A percentile compares a stretch with the other conserved stretches of the same genome.
These are phyloP conservation scores for Lepisosteus osseus DNA, from an alignment of 2,113 vertebrate species.

Conservation along the genomic window DNA sequence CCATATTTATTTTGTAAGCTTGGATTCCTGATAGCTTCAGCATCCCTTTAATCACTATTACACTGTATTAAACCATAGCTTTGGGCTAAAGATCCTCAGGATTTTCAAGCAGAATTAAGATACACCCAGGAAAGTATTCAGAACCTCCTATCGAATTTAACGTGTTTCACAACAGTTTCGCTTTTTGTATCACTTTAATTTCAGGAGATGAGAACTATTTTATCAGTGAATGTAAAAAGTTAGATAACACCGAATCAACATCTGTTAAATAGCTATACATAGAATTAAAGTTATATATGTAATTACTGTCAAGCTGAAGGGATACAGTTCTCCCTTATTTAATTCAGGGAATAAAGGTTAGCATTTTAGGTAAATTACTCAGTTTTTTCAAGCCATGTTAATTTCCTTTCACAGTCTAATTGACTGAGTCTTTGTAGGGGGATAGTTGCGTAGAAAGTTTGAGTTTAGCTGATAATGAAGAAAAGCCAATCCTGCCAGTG, in stretches of 20 bases:
- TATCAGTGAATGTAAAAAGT: not conserved
- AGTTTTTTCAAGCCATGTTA: conserved; percentile 29
- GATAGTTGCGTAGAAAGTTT: conserved; percentile 38
- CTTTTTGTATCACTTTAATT: not conserved
- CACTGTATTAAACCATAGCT: not conserved
- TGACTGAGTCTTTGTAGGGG: conserved; percentile 32
- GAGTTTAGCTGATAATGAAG: conserved; percentile 8
- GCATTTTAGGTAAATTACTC: not conserved
- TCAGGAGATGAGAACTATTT: not conserved
- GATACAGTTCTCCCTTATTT: conserved; percentile 40
- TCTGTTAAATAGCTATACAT: not conserved
- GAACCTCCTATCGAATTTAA: not conserved
- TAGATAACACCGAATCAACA: conserved; percentile 16
- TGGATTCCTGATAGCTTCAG: not conserved
- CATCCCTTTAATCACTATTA: not conserved
- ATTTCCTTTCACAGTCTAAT: conserved; percentile 35
- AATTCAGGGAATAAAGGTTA: conserved; percentile 63
- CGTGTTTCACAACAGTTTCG: not conserved
- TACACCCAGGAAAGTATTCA: not conserved
- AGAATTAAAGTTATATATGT: not conserved
- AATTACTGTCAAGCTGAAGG: conserved; percentile 40
- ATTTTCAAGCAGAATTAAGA: not conserved
- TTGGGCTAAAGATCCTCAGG: not conserved
- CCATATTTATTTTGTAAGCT: not conserved
- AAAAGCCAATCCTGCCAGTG: not conserved